Percentiles rank a stretch among this genome's conserved stretches.
phyloP scores from a whole-genome alignment of 1,140 invertebrate genomes.

The Papilio dardanus region DNA sequence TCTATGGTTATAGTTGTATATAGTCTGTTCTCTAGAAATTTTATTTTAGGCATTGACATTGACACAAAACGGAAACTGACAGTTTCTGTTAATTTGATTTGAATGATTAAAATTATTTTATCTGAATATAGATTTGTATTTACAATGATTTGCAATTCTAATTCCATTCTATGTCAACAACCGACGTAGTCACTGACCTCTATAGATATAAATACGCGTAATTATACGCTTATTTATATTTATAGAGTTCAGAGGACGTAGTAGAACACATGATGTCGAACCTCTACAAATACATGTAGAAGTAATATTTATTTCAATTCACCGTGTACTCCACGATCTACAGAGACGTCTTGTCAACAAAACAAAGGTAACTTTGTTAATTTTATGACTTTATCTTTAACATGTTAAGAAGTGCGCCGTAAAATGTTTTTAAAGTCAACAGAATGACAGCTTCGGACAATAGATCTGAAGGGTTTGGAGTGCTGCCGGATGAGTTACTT shows the following conservation, averaged over 20 bases:
- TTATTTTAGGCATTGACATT: no score
- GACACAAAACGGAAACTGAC: background rate
- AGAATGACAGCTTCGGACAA: constrained; percentile 51
- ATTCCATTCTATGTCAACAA: constrained; percentile 12
- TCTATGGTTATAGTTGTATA: no score
- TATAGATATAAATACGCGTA: background rate
- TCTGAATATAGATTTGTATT: constrained; percentile 19
- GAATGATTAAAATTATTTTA: background rate
- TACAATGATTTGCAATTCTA: constrained; percentile 34
- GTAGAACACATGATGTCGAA: background rate
- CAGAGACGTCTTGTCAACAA: background rate
- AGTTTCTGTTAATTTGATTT: background rate
- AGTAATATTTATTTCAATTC: background rate
- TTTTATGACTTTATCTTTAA: background rate
- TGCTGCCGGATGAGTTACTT: constrained; percentile 74
- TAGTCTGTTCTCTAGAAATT: background rate
- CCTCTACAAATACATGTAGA: no score
- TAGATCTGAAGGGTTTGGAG: constrained; percentile 35
- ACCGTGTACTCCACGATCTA: background rate
- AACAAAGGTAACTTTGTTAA: constrained; percentile 18
- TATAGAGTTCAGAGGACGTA: background rate
- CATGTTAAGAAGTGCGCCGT: background rate
- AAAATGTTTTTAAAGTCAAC: constrained; percentile 33
- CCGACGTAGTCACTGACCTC: background rate
- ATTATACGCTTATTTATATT: constrained; percentile 1